Evolutionary conservation across 2,113 vertebrate species (phyloP), one percentile per base, ranked within the genome.

Genomic region (Picathartes gymnocephalus): DNA sequence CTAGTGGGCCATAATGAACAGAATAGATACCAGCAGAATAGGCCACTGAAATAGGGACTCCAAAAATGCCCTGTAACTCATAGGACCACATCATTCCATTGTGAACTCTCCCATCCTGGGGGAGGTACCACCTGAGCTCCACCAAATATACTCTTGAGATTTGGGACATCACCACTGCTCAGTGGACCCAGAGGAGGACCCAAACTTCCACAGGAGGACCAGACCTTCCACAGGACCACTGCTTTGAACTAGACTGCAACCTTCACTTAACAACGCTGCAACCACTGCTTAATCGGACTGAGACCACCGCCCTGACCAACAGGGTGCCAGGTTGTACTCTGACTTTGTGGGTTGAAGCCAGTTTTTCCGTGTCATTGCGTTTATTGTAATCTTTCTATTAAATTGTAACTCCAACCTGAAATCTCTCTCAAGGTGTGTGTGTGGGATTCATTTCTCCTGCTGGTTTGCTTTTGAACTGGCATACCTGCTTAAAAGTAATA

Each of bases 201-300:
- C 0, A 0, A 28, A 18, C 9, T n/a, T 64, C n/a, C 48, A 31
- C 27, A 30, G 56, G 25, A 61, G 39, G 8, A 44, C 25, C 4
- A 33, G 27, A 44, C 27, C 9, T 44, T 45, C 33, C 47, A 40
- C 24, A 40, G 19, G 30, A 40, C 42, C 23, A 28, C 6, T 0
- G 4, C 13, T 30, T 57, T 48, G 24, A 42, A 57, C 30, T 16
- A 11, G 48, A 47, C n/a, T 48, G 24, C 48, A 54, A 22, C 33
- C 14, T 44, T 31, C 33, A 11, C 21, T 51, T 61, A 31, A 7
- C 16, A 51, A 2, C 15, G 9, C 11, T 40, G 35, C 45, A 24
- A 35, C 7, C 31, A 31, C 19, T 4, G 3, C 30, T 64, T 56
- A 16, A n/a, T 17, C 3, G 6, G 30, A 15, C 40, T 39, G 78